phyloP scores from a whole-genome alignment of 2,113 vertebrate species.

The Gnathonemus echidnorhynchus region DNA sequence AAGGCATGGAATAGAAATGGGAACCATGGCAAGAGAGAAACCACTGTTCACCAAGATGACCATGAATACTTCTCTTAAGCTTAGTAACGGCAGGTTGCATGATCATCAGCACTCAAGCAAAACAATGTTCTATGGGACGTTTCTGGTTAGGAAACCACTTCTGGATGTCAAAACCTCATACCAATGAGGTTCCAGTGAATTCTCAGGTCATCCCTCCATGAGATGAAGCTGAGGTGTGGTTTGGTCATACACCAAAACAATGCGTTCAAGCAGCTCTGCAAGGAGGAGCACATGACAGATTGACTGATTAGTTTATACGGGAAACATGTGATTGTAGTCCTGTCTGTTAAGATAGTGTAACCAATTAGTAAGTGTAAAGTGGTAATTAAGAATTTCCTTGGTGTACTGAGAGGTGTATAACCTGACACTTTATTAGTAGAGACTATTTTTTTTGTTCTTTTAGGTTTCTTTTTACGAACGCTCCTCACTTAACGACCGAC shows the following conservation, averaged over 20 bases:
- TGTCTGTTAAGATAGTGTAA: not conserved
- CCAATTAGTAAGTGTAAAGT: not conserved
- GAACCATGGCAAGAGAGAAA: not conserved
- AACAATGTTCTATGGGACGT: not conserved
- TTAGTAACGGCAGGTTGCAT: too few relatives aligned
- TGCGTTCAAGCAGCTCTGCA: too few relatives aligned
- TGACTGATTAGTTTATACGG: too few relatives aligned
- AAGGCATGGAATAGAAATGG: not conserved
- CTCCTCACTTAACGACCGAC: too few relatives aligned
- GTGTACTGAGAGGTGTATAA: not conserved
- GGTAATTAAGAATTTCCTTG: not conserved
- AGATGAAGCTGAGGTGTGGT: not conserved
- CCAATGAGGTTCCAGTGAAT: not conserved
- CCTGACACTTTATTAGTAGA: not conserved
- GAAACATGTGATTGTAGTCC: not conserved
- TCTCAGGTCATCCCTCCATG: not conserved
- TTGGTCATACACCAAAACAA: not conserved
- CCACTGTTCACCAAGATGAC: not conserved
- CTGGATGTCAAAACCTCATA: not conserved
- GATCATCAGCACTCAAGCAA: not conserved
- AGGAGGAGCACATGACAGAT: too few relatives aligned
- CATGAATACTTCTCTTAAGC: too few relatives aligned
- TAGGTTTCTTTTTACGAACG: too few relatives aligned
- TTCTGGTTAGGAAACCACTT: not conserved
- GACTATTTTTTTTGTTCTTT: not conserved